A percentile compares a stretch with the other conserved stretches of the same genome.
These are phyloP conservation scores for Phania funesta DNA, from an alignment of 2,888 invertebrate genomes.

Conservation along the genomic window DNA sequence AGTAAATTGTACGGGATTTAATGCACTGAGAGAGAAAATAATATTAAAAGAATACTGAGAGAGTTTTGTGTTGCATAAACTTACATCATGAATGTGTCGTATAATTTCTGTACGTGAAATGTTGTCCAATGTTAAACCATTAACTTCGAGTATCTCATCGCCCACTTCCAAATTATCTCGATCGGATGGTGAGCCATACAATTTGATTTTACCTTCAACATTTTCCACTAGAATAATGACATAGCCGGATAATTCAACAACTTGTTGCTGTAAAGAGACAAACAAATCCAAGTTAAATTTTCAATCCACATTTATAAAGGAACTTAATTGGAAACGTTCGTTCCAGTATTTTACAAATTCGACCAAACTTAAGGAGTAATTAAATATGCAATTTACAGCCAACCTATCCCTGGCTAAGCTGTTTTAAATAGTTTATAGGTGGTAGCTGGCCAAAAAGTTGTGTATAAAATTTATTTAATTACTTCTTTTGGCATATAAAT, in stretches of 20 bases:
- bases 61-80: constrained; percentile 63
- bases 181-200: constrained; percentile 96
- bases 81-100: constrained; percentile 96
- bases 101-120: constrained; percentile 95
- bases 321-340: background rate
- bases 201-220: constrained; percentile 95
- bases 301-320: background rate
- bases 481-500: background rate
- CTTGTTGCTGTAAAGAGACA: constrained; percentile 77
- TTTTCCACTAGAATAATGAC: constrained; percentile 97
- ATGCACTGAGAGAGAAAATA: constrained; percentile 89
- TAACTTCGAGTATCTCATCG: constrained; percentile 98
- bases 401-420: constrained; percentile 16
- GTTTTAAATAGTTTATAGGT: background rate
- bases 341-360: too few species aligned
- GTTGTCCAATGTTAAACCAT: constrained; percentile 94
- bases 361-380: constrained; percentile 47
- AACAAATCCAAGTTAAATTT: background rate
- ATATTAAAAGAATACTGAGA: background rate
- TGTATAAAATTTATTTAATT: background rate
- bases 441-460: background rate
- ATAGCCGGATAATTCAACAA: constrained; percentile 96
- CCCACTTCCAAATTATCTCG: constrained; percentile 96
- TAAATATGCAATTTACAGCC: constrained; percentile 16
- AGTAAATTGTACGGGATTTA: constrained; percentile 95